Conservation (phyloP, 1,140 invertebrate genomes). For the Lanistes nyassanus region DNA sequence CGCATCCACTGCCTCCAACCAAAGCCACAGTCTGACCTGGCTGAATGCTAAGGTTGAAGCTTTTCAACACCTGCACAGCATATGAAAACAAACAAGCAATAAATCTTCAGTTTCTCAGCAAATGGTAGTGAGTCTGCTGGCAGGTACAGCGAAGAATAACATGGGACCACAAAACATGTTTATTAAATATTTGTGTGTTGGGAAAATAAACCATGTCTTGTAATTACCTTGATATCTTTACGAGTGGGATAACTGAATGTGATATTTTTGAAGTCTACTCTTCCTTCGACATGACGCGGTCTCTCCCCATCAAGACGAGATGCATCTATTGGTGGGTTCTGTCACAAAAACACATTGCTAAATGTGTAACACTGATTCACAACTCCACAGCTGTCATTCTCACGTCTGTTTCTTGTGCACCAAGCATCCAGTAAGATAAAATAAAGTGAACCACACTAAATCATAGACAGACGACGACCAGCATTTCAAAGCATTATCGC, state of each 20-base stretch:
- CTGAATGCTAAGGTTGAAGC: constrained; percentile 70
- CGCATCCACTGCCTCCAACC: constrained; percentile 87
- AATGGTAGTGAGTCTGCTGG: not conserved
- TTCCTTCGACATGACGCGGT: constrained; percentile 68
- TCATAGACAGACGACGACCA: not conserved
- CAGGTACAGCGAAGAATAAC: not conserved
- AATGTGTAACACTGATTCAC: no score
- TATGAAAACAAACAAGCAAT: constrained; percentile 5
- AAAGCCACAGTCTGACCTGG: constrained; percentile 83
- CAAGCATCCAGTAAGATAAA: no score
- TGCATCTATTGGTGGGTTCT: constrained; percentile 78
- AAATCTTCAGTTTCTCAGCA: not conserved
- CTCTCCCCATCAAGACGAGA: constrained; percentile 73
- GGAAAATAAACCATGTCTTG: no score
- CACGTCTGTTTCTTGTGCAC: no score
- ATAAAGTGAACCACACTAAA: not conserved
- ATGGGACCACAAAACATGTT: no score
- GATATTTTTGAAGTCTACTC: constrained; percentile 81
- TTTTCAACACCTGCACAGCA: constrained; percentile 65
- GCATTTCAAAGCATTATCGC: not conserved
- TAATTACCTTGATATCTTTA: constrained; percentile 70
- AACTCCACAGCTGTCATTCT: no score
- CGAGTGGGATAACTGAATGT: constrained; percentile 79
- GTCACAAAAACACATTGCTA: constrained; percentile 7
- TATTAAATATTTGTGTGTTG: no score